Evolutionary conservation across 1,140 invertebrate genomes (phyloP).

Genomic region (Kradibia gibbosae): DNA sequence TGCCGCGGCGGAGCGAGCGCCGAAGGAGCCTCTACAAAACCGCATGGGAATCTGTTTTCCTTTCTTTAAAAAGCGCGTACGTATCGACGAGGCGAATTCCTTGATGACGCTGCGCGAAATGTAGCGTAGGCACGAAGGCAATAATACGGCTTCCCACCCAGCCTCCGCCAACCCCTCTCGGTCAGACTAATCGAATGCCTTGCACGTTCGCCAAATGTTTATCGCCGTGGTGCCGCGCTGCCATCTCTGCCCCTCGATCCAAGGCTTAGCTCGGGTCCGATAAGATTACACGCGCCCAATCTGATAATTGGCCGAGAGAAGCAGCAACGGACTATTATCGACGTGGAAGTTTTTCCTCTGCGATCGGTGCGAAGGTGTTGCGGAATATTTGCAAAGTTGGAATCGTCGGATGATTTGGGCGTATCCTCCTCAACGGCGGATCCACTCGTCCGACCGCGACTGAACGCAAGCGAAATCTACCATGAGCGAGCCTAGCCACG

Average conservation of each 20-base stretch:
- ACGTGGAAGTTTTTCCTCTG: neutral
- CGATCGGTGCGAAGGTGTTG: neutral
- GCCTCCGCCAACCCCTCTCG: too few species aligned
- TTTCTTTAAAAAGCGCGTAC: constrained; percentile 4
- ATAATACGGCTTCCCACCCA: neutral
- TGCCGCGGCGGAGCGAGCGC: neutral
- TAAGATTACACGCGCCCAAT: neutral
- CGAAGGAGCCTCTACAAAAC: neutral
- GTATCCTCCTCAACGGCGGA: neutral
- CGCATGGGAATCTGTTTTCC: neutral
- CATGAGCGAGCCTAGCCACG: neutral
- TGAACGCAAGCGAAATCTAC: neutral
- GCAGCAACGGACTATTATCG: neutral
- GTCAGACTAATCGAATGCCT: too few species aligned
- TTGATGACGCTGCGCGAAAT: neutral
- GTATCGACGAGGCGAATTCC: neutral
- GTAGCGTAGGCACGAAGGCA: neutral
- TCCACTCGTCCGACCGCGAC: neutral
- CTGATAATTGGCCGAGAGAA: neutral
- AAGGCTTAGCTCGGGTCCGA: too few species aligned
- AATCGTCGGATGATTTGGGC: neutral
- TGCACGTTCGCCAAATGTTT: too few species aligned
- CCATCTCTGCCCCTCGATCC: too few species aligned
- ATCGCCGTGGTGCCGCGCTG: too few species aligned
- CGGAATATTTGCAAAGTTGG: neutral